A percentile compares a stretch with the other conserved stretches of the same genome.
Conservation (phyloP, 1,140 invertebrate species). For the Drosophila quadrilineata region DNA sequence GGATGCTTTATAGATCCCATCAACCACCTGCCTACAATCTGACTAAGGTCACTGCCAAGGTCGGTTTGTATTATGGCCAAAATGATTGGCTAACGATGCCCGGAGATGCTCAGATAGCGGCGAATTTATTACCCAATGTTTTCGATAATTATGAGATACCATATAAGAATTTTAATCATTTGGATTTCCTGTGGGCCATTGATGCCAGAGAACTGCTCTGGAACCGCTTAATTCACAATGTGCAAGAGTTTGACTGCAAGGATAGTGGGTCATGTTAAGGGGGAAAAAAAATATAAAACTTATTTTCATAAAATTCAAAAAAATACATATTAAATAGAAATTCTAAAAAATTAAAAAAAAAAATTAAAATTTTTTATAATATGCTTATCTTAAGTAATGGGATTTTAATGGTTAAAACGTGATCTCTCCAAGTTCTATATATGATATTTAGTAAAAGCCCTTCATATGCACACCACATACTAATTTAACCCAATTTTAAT, state of each 20-base stretch:
- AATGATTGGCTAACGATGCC: neutral
- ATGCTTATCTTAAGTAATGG: no score
- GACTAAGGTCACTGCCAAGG: neutral
- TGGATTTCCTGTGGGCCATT: conserved; percentile 81
- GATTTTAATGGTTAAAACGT: no score
- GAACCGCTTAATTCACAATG: neutral
- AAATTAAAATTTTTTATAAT: no score
- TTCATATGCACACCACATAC: no score
- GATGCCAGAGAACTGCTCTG: neutral
- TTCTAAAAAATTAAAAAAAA: no score
- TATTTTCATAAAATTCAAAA: no score
- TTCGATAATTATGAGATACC: conserved; percentile 74
- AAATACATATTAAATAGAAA: no score
- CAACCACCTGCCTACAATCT: neutral
- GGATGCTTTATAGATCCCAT: neutral
- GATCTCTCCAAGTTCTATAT: no score
- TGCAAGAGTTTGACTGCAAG: neutral
- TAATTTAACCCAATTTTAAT: no score
- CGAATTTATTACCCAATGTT: neutral
- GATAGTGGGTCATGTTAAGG: no score
- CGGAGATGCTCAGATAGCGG: neutral
- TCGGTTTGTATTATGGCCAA: conserved; percentile 4
- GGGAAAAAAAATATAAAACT: no score
- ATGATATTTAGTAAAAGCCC: no score
- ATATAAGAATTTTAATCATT: conserved; percentile 82